Percentiles rank a stretch among this genome's conserved stretches.
Evolutionary conservation across 2,888 invertebrate species (phyloP).

Genomic region (Caenorhabditis doughertyi): DNA sequence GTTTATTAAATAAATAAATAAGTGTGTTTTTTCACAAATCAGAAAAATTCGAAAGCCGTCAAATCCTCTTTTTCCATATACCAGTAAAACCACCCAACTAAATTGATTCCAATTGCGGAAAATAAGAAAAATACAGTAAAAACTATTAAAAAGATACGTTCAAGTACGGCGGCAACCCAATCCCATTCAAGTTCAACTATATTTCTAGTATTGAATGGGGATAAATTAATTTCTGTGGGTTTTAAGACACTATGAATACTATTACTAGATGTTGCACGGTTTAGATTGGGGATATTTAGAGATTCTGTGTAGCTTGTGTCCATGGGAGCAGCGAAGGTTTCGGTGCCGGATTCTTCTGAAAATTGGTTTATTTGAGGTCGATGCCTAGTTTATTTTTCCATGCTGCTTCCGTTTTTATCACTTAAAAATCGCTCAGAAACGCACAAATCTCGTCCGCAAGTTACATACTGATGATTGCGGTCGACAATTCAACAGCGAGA

Average conservation of each 20-base stretch:
- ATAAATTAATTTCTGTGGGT: slow-evolving; percentile 58
- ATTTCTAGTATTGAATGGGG: slow-evolving; percentile 55
- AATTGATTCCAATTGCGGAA: slow-evolving; percentile 61
- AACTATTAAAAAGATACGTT: slow-evolving; percentile 51
- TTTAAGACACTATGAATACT: slow-evolving; percentile 51
- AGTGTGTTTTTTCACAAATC: not conserved
- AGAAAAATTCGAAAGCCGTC: slow-evolving; percentile 38
- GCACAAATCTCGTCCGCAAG: no score
- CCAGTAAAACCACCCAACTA: slow-evolving; percentile 62
- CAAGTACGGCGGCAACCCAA: slow-evolving; percentile 64
- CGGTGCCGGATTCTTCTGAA: slow-evolving; percentile 56
- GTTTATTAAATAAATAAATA: slow-evolving; percentile 21
- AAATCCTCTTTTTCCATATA: slow-evolving; percentile 52
- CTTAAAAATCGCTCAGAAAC: no score
- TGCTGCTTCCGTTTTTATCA: no score
- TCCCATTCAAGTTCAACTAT: slow-evolving; percentile 66
- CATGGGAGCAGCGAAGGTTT: slow-evolving; percentile 49
- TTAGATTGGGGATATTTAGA: slow-evolving; percentile 21
- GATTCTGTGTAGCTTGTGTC: slow-evolving; percentile 42
- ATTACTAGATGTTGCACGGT: slow-evolving; percentile 35
- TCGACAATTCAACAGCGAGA: no score
- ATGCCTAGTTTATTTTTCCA: no score
- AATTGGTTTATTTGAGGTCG: no score
- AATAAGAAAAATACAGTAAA: slow-evolving; percentile 60
- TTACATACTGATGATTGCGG: no score